Evolutionary conservation across 2,888 invertebrate genomes (phyloP).

Genomic region (Clitarchus hookeri): DNA sequence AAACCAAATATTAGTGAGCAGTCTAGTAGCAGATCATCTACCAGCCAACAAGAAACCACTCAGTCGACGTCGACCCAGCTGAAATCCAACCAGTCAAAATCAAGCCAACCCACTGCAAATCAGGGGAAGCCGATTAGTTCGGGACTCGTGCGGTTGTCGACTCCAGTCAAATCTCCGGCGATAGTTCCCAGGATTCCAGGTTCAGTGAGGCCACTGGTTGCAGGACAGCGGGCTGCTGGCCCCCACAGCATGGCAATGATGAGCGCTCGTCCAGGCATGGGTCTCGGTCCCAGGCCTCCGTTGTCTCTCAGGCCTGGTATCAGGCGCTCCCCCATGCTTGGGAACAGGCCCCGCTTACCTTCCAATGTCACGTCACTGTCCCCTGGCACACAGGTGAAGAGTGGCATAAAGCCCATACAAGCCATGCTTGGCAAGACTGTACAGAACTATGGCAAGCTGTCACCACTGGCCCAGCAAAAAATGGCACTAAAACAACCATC

Average conservation of each 20-base stretch:
- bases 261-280: slow-evolving; percentile 24
- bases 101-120: not conserved
- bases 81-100: not conserved
- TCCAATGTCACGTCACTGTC: slow-evolving; percentile 16
- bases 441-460: slow-evolving; percentile 22
- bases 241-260: slow-evolving; percentile 19
- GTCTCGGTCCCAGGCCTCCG: slow-evolving; percentile 26
- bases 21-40: not conserved
- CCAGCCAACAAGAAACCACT: not conserved
- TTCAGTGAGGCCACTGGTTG: slow-evolving; percentile 24
- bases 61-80: not conserved
- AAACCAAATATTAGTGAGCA: not conserved
- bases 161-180: not conserved
- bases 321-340: slow-evolving; percentile 33
- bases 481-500: slow-evolving; percentile 26
- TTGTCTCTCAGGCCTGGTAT: slow-evolving; percentile 24
- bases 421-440: slow-evolving; percentile 40
- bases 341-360: slow-evolving; percentile 22
- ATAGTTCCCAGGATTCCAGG: slow-evolving; percentile 29
- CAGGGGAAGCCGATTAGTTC: not conserved
- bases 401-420: slow-evolving; percentile 40
- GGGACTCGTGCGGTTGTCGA: not conserved
- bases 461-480: slow-evolving; percentile 21
- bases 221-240: slow-evolving; percentile 15
- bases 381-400: slow-evolving; percentile 38